Evolutionary conservation across 2,888 invertebrate species (phyloP), one percentile per base, ranked within the genome.

Genomic region (Invenusta paracnida): DNA sequence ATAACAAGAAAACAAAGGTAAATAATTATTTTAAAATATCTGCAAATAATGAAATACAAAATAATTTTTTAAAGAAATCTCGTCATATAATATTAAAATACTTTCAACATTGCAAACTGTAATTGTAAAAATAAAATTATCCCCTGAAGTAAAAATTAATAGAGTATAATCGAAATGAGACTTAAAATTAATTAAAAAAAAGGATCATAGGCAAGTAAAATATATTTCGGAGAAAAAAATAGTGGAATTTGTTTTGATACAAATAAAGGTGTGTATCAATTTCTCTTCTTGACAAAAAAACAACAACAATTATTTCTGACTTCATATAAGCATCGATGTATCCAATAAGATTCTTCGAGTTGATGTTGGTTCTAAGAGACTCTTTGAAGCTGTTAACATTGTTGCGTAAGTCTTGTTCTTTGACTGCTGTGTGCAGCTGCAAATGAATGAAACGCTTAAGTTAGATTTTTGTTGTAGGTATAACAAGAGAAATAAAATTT

Each of bases 251-350:
- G n/a, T n/a, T n/a, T n/a, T n/a, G n/a, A n/a, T n/a, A n/a, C n/a
- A n/a, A n/a, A n/a, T n/a, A n/a, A n/a, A n/a, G n/a, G n/a, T n/a
- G n/a, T n/a, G n/a, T n/a, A 5, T 48, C 48, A 5, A 5, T 48
- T 48, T 5, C 5, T 48, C 11, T 11, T 48, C 48, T 11, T 17
- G 5, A 48, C 17, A 48, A 48, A 30, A 30, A 67, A 87, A 81
- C n/a, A 27, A 11, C 67, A 30, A 29, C 17, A 28, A 23, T 28
- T 13, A 28, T 79, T 29, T 93, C 94, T 93, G 91, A 95, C 95
- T 94, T 94, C 91, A 95, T 94, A 92, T 95, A 95, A 81, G 95
- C 94, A 90, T 95, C 94, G 83, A 95, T 95, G 91, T 95, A 95
- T 88, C 93, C 93, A 91, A 95, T 94, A 90, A 95, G 93, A 92